Evolutionary conservation across 2,888 invertebrate species (phyloP), one percentile per base, ranked within the genome.

Genomic region (Athetis lepigone): DNA sequence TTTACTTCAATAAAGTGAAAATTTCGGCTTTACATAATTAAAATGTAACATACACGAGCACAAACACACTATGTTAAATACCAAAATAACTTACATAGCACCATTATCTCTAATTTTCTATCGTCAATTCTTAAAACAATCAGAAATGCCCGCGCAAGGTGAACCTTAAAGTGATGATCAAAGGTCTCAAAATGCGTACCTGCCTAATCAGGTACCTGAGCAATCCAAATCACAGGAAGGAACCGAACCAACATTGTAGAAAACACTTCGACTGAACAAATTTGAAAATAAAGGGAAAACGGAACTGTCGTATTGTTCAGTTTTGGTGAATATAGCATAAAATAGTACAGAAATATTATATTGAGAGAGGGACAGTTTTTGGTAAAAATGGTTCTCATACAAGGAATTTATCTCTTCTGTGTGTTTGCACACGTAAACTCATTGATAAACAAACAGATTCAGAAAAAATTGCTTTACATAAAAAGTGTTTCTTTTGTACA

Each of bases 211-310:
- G 54, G 19, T 21, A 33, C 45, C 63, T 61, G 33, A 25, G 54
- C 40, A 59, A 71, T 56, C 75, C 50, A 78, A 71, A 78, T 71
- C 54, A 59, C 64, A 57, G 71, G 50, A 75, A 70, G 40, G 50
- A 46, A 45, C 60, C 36, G 29, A 70, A 56, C 57, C 62, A 58
- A 54, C 54, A 70, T 65, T 75, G 54, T 58, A 19, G 42, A 9
- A 13, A 56, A 65, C 50, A 57, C 11, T 77, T 60, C 25, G 16
- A 60, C 62, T 46, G 70, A 51, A 63, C 60, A 74, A 59, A 79
- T 75, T 75, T 49, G 68, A 75, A 70, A 69, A 61, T 56, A 45
- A 27, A 54, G 23, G 57, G 9, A 49, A 50, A 47, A 52, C 7
- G 49, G 40, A 27, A 54, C 13, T 46, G 33, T 19, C 18, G 18